Base-by-base conservation (phyloP, 2,113 vertebrate species). In the Colaptes auratus region DNA sequence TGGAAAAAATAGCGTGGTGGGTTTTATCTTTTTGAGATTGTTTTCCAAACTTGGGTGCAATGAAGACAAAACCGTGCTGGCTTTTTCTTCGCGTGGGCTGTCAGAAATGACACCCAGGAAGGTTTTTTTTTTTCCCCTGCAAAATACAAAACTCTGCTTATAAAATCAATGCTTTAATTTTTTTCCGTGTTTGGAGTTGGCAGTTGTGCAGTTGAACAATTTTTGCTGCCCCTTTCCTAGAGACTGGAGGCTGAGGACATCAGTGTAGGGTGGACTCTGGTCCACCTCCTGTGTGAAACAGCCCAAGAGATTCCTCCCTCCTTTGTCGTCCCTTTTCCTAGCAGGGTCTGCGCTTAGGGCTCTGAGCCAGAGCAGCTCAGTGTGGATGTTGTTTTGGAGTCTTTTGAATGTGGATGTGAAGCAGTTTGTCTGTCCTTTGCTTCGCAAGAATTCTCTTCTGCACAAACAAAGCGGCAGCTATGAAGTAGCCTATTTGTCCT, bases 401-500 rank as follows among this genome's bases (percentile, higher is more conserved):
- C 86, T 64, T 92, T 95, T 95, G 35, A 95, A 61, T 85, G 73
- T 72, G 73, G 60, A 88, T 95, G 72, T 90, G 81, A 89, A 96
- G 89, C 93, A 86, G 95, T 94, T 87, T 92, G 82, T 90, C 88
- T 86, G 52, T 95, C 74, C 77, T 95, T 93, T 81, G 92, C 76
- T 95, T 94, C 3, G 52, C 67, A 80, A 94, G 78, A 46, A 71
- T 96, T 96, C 76, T 81, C 58, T 60, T 94, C 81, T 85, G 60
- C 48, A 85, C 66, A 96, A 96, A 91, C 71, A 96, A 95, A 90
- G 84, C 80, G 80, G 50, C n/a, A 92, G 56, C 86, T 95, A 84
- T 91, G 92, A 96, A 94, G 76, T 92, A 89, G 71, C 53, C 88
- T 90, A 85, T 96, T 97, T 96, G 83, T 96, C 87, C 88, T 65